phyloP scores from a whole-genome alignment of 2,888 invertebrate genomes.

The Pheosia gnoma region DNA sequence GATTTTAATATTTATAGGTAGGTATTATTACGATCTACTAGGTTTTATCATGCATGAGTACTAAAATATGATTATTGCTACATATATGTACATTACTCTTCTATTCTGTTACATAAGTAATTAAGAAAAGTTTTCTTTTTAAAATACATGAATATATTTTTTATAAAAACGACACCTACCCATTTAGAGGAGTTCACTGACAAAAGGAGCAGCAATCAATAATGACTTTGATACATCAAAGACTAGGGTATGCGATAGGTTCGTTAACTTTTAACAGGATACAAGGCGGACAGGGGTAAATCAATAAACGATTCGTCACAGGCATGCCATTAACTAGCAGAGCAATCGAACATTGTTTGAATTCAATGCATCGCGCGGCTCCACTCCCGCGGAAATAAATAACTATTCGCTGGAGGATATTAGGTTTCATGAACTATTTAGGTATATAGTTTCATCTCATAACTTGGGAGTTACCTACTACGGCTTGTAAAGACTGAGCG shows the following conservation, averaged over 20 bases:
- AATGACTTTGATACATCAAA: constrained; percentile 7
- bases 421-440: constrained; percentile 13
- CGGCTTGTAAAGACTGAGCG: too few species aligned
- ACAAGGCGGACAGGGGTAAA: constrained; percentile 31
- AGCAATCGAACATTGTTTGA: constrained; percentile 41
- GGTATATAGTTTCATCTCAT: too few species aligned
- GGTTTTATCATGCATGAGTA: too few species aligned
- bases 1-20: too few species aligned
- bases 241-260: constrained; percentile 4
- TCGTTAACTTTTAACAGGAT: constrained; percentile 21
- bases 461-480: too few species aligned
- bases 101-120: too few species aligned
- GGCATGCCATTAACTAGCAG: constrained; percentile 38
- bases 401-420: constrained; percentile 33
- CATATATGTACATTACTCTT: too few species aligned
- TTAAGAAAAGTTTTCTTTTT: too few species aligned
- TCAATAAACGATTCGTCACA: constrained; percentile 42
- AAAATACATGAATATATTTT: too few species aligned
- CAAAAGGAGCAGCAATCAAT: not conserved
- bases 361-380: constrained; percentile 30
- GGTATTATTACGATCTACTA: too few species aligned
- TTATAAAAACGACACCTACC: not conserved
- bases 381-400: constrained; percentile 36
- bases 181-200: not conserved
- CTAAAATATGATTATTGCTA: too few species aligned